phyloP scores from a whole-genome alignment of 1,140 invertebrate species.

The Zaprionus gabonicus region DNA sequence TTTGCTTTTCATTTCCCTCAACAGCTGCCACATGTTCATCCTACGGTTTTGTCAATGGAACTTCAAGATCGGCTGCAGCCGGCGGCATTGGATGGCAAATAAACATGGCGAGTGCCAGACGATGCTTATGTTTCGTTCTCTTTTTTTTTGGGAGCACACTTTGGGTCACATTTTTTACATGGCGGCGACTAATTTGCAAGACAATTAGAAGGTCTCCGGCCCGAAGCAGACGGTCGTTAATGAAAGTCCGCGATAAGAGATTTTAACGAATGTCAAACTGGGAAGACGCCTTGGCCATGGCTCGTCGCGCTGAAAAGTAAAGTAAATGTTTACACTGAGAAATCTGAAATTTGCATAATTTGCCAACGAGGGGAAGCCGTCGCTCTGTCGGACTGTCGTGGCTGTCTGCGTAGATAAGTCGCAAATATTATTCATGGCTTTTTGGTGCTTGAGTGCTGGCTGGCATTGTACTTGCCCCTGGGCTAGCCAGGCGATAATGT shows the following conservation, averaged over 20 bases:
- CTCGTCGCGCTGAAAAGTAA: conserved; percentile 68
- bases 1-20: conserved; percentile 81
- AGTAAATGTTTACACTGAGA: conserved; percentile 83
- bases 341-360: conserved; percentile 83
- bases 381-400: conserved; percentile 46
- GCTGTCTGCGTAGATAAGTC: conserved; percentile 63
- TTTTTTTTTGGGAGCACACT: conserved; percentile 19
- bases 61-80: conserved; percentile 12
- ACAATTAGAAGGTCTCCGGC: conserved; percentile 79
- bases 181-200: conserved; percentile 76
- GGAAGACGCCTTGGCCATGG: conserved; percentile 27
- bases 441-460: conserved; percentile 3
- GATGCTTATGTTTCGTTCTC: background rate
- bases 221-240: conserved; percentile 65
- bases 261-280: conserved; percentile 72
- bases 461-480: conserved; percentile 16
- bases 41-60: conserved; percentile 42
- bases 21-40: conserved; percentile 65
- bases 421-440: conserved; percentile 69
- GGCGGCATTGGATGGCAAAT: conserved; percentile 50
- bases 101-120: conserved; percentile 42
- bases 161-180: conserved; percentile 53
- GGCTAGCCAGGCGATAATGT: conserved; percentile 51
- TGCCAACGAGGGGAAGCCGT: conserved; percentile 50
- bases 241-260: conserved; percentile 79